These are phyloP conservation scores for Rhogogaster chlorosoma DNA, from an alignment of 2,888 invertebrate genomes.

Conservation along the genomic window DNA sequence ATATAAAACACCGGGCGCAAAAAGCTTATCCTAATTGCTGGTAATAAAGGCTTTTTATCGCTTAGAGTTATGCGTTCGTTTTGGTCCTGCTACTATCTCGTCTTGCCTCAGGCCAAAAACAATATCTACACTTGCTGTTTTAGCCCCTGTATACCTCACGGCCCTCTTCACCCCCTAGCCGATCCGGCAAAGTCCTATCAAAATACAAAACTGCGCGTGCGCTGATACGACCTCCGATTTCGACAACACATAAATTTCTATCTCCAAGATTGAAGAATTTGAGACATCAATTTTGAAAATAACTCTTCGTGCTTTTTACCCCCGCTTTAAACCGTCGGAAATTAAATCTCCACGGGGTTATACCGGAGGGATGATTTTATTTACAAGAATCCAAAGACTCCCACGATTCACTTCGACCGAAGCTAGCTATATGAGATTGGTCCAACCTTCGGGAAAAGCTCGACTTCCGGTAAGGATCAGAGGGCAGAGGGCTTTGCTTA, in stretches of 20 bases:
- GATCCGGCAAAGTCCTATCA: conserved; percentile 1
- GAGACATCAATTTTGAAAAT: background rate
- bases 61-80: conserved; percentile 47
- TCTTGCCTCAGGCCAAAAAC: conserved; percentile 57
- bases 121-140: conserved; percentile 52
- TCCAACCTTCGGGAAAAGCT: background rate
- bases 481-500: background rate
- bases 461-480: background rate
- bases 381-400: background rate
- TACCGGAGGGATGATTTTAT: no score
- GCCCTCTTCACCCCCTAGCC: background rate
- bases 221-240: background rate
- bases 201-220: conserved; percentile 2
- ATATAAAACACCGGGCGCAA: background rate
- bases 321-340: background rate
- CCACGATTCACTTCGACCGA: background rate
- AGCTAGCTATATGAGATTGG: conserved; percentile 6
- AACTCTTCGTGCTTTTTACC: background rate
- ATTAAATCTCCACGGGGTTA: no score
- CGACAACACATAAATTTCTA: background rate
- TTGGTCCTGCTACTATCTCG: conserved; percentile 28
- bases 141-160: background rate
- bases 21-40: conserved; percentile 46
- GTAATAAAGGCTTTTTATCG: conserved; percentile 46
- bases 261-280: background rate